Evolutionary conservation across 2,888 invertebrate genomes (phyloP), one percentile per base, ranked within the genome.

Genomic region (Salpingus planirostris): DNA sequence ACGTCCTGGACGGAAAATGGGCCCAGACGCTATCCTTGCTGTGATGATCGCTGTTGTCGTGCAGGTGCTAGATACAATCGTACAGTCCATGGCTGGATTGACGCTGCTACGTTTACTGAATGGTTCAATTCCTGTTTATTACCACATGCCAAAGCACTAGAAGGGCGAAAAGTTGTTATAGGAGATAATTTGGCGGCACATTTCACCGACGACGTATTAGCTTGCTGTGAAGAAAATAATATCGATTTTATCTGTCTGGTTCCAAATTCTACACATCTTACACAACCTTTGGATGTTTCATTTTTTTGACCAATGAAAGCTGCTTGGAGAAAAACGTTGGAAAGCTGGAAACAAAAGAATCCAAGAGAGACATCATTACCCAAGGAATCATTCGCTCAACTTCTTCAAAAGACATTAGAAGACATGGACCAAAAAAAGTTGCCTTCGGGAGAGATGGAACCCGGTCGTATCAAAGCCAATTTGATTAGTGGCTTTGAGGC

Each of bases 61-160:
- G 6, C 6, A 18, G 30, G 30, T 11, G 31, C 33, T 12, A 30
- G 37, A 33, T 44, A 26, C 27, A 42, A 42, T 35, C 40, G 35
- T 13, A 28, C 24, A 22, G 22, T 29, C 21, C 27, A 28, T 5
- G 44, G 44, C 13, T 43, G 43, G 41, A 40, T 44, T 26, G 41
- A 44, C 14, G 4, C 8, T 3, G 6, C 13, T 3, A 11, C 11
- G 4, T 25, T 25, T 10, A 4, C 4, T 11, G 25, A 25, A 5
- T 25, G 25, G 25, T 25, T 25, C 13, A 25, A 6, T 5, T 12
- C 25, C 3, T 11, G n/a, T 11, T 25, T 25, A 5, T 11, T 25
- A 12, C 6, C 12, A 5, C 11, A 25, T 11, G 12, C 25, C 11
- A 25, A 10, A 24, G n/a, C 5, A n/a, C 5, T 24, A 8, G 24